Conservation (phyloP, 2,113 vertebrate genomes). For the Emydocephalus ijimae region DNA sequence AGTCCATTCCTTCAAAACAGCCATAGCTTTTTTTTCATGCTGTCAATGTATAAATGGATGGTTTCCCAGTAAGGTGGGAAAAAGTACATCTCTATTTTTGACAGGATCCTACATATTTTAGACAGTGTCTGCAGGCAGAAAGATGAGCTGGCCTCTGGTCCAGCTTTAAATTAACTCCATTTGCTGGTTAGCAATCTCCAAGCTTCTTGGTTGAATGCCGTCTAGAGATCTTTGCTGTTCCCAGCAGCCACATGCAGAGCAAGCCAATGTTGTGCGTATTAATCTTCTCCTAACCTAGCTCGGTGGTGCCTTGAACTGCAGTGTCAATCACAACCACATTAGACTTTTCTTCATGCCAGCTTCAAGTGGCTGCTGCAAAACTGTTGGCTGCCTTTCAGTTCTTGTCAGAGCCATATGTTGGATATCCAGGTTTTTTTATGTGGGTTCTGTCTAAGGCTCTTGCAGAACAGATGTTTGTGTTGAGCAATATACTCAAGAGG, state of each 20-base stretch:
- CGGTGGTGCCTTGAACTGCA: neutral
- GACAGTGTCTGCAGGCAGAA: neutral
- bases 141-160: neutral
- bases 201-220: neutral
- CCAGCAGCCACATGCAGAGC: neutral
- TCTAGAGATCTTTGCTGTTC: neutral
- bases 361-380: neutral
- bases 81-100: neutral
- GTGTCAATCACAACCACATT: neutral
- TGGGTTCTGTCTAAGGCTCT: constrained; percentile 16
- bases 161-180: neutral
- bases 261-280: neutral
- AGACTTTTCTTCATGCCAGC: neutral
- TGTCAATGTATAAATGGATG: neutral
- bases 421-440: constrained; percentile 32
- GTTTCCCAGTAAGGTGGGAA: neutral
- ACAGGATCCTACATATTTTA: neutral
- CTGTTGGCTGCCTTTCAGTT: constrained; percentile 24
- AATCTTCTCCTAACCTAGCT: neutral
- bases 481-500: constrained; percentile 28
- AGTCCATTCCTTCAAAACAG: neutral
- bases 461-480: constrained; percentile 53
- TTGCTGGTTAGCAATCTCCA: neutral
- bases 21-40: neutral
- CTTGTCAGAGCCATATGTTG: constrained; percentile 28